phyloP scores from a whole-genome alignment of 1,140 invertebrate genomes.

The Theocolax elegans region DNA sequence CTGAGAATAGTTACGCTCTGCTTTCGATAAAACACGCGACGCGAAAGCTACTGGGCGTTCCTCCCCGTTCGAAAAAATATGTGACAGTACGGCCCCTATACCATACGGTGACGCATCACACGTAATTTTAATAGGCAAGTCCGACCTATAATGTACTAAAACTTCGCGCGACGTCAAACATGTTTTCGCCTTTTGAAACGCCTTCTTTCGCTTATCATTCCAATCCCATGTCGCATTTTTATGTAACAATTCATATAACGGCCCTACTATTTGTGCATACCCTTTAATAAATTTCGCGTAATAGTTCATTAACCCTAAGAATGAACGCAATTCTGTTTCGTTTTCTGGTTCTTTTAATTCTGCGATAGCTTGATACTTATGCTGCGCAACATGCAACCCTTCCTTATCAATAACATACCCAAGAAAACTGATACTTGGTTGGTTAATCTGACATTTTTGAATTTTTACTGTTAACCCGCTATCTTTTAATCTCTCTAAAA shows the following conservation, averaged over 20 bases:
- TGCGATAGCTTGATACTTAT: slow-evolving; percentile 45
- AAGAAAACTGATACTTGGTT: too few species aligned
- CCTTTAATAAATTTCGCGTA: slow-evolving; percentile 43
- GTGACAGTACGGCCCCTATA: slow-evolving; percentile 54
- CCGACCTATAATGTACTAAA: slow-evolving; percentile 41
- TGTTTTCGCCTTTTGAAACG: slow-evolving; percentile 62
- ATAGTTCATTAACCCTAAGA: slow-evolving; percentile 57
- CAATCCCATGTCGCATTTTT: slow-evolving; percentile 34
- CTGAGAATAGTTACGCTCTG: too few species aligned
- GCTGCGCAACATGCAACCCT: neutral
- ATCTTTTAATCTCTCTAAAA: too few species aligned
- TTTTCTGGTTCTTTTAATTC: slow-evolving; percentile 47
- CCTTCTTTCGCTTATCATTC: slow-evolving; percentile 51
- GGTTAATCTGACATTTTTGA: too few species aligned
- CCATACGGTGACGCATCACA: slow-evolving; percentile 53
- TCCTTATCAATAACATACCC: neutral
- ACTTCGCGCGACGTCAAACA: slow-evolving; percentile 45
- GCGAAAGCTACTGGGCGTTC: slow-evolving; percentile 59
- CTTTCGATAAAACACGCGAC: slow-evolving; percentile 57
- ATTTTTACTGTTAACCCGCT: too few species aligned
- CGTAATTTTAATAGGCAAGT: slow-evolving; percentile 27
- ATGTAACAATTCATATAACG: slow-evolving; percentile 38
- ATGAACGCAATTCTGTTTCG: slow-evolving; percentile 46
- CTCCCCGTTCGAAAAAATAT: slow-evolving; percentile 25
- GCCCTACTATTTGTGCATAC: slow-evolving; percentile 37